Evolutionary conservation across 2,888 invertebrate species (phyloP), one percentile per base, ranked within the genome.

Genomic region (Chymomyza procnemis): DNA sequence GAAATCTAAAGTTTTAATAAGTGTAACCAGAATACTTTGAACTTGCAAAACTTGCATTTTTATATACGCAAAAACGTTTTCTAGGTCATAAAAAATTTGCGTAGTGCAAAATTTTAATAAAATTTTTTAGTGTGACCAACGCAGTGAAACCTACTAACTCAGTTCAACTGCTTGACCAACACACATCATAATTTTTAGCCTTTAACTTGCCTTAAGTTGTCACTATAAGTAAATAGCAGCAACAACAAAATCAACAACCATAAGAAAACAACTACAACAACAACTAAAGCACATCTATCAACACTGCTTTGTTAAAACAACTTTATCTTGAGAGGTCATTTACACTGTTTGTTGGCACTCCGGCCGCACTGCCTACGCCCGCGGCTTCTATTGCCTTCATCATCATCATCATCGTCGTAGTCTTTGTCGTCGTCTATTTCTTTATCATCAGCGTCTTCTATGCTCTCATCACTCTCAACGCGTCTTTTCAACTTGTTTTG

Each of bases 291-390:
- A 12, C 54, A 21, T 50, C 50, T 50, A 50, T 41, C 34, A 41
- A 12, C 34, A 73, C 56, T 65, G 19, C 71, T 61, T 68, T 66
- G 68, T 85, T 71, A 70, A 74, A 69, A 76, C 87, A 88, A 83
- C 76, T 89, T 87, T 87, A 88, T 89, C 88, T 88, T 67, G 73
- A 89, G 84, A 87, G 87, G 88, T 87, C 87, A 81, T 87, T 87
- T 87, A 89, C 89, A 87, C 83, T 79, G 69, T 41, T 41, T 41
- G 34, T 41, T 41, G 34, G 34, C 34, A 41, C 34, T 41, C 34
- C 34, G 34, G 12, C 34, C n/a, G 48, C 18, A n/a, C 64, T 41
- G 34, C 34, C 34, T 41, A 41, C 34, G 34, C 34, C 34, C 34
- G 34, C 34, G 34, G 34, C 34, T 41, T 41, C 34, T 41, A 41